Evolutionary conservation across 2,888 invertebrate genomes (phyloP), one percentile per base, ranked within the genome.

Genomic region (Tachina lurida): DNA sequence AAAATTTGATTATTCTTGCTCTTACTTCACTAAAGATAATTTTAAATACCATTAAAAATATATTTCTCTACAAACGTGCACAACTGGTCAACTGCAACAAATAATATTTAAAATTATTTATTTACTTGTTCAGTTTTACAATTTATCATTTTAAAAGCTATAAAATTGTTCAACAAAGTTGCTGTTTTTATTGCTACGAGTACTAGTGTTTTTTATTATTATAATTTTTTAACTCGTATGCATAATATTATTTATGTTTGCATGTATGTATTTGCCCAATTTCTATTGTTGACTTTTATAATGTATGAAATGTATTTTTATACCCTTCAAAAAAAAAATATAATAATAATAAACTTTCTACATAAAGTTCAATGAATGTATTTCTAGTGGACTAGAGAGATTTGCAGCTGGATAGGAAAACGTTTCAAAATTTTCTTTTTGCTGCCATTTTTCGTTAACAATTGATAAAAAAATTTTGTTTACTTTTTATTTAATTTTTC

Each of bases 281-380:
- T 54, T 70, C 10, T 47, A 58, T 71, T 12, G 70, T 39, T 5
- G 41, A 54, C 43, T 12, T 39, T 70, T 43, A 22, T 56, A 54
- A 41, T 41, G 22, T 8, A 22, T 49, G 60, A 60, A 60, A 60
- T 60, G 49, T 58, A 10, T 47, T 49, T 60, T 60, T 39, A 10
- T 9, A 13, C 7, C 13, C 8, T 52, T 43, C 15, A 19, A 22
- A 2, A 60, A 2, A 60, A 49, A 60, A 56, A 49, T 10, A 31
- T n/a, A n/a, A n/a, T n/a, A 31, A 31, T 31, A 19, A 41, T 52
- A 52, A 75, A 65, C 63, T 75, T 75, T 63, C 65, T 75, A 54
- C 49, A 41, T 2, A 15, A 7, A 47, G 60, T 45, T 22, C 22
- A 15, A 43, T 52, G 45, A 75, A 45, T 65, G n/a, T 47, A 60